These are phyloP conservation scores for Macrotus californicus DNA, from an alignment of 2,113 vertebrate species.

Conservation along the genomic window DNA sequence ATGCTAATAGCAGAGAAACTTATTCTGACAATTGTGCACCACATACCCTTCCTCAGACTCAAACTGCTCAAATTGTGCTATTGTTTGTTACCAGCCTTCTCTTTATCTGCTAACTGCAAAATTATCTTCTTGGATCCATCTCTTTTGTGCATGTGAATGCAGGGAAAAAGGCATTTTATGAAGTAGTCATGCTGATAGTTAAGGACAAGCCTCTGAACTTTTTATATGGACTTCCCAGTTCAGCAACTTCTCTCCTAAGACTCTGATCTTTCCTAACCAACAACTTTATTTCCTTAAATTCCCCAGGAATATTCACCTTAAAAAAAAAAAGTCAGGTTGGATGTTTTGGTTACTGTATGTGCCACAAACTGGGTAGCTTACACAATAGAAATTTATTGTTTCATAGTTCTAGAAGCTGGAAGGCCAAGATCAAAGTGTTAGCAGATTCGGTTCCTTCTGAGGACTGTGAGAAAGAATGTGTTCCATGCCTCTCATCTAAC, in stretches of 20 bases:
- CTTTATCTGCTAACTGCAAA: not conserved
- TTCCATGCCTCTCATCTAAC: not conserved
- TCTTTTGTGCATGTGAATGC: not conserved
- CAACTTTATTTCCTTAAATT: not conserved
- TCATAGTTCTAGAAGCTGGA: too few species aligned
- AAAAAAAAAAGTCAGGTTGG: not conserved
- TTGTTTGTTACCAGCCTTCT: not conserved
- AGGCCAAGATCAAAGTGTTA: too few species aligned
- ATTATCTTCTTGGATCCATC: not conserved
- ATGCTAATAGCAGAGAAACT: not conserved
- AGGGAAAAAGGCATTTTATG: not conserved
- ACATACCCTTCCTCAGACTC: not conserved
- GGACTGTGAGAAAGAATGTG: not conserved
- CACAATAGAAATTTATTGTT: too few species aligned
- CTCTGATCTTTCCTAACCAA: not conserved
- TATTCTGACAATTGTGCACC: not conserved
- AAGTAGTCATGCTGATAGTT: not conserved
- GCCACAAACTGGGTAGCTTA: not conserved
- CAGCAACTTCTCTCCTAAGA: not conserved
- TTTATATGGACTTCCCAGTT: not conserved
- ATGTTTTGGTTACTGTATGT: not conserved
- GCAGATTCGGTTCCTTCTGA: not conserved
- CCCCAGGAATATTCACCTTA: not conserved
- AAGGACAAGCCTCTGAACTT: not conserved
- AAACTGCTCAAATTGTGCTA: not conserved